A percentile compares a stretch with the other conserved stretches of the same genome.
Conservation (phyloP, 2,797 vertebrate species). For the Neoniphon sammara region DNA sequence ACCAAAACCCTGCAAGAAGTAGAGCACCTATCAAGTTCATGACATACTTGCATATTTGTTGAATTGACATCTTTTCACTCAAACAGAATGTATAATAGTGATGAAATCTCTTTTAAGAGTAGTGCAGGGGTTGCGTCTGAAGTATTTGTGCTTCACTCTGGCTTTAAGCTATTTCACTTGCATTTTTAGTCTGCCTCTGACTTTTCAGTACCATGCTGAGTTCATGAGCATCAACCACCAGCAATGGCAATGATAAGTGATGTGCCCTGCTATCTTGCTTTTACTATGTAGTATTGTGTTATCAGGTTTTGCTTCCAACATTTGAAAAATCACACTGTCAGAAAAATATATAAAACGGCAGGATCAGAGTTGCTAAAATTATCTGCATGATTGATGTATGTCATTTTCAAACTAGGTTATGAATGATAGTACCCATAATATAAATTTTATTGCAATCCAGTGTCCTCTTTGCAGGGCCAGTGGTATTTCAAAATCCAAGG, state of each 20-base stretch:
- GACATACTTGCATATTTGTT: background rate
- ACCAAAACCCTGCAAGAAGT: background rate
- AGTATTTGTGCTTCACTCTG: background rate
- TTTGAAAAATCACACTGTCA: background rate
- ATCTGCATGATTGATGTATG: background rate
- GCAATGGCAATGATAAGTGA: background rate
- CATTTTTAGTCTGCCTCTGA: background rate
- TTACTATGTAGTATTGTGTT: background rate
- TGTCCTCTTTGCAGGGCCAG: no score
- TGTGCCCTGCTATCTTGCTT: background rate
- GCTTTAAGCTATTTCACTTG: background rate
- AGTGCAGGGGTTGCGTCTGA: background rate
- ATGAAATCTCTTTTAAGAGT: background rate
- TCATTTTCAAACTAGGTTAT: no score
- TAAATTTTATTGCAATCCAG: no score
- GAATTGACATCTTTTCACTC: background rate
- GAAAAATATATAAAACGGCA: background rate
- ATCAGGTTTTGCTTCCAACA: background rate
- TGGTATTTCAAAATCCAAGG: no score
- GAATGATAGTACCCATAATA: background rate
- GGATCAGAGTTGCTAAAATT: no score
- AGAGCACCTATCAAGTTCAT: background rate
- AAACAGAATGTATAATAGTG: background rate
- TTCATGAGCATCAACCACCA: background rate
- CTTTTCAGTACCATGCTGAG: background rate